Conservation (phyloP, 2,113 vertebrate species). For the Paedocypris sp. region DNA sequence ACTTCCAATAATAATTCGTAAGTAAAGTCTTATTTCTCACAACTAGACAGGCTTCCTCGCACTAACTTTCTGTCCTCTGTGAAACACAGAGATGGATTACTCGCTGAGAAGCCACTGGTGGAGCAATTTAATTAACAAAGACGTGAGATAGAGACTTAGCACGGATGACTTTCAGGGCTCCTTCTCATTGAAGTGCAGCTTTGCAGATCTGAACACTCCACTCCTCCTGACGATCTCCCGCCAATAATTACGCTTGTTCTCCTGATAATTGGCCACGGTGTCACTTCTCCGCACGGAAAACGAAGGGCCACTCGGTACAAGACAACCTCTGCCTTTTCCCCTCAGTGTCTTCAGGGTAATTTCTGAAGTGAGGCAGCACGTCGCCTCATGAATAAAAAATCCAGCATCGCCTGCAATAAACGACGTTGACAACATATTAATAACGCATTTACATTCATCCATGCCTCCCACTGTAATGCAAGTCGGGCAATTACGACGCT, state of each 20-base stretch:
- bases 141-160: conserved; percentile 42
- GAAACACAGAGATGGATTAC: conserved; percentile 31
- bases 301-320: conserved; percentile 9
- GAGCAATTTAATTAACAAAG: conserved; percentile 52
- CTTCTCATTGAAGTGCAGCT: conserved; percentile 23
- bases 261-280: conserved; percentile 10
- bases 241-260: conserved; percentile 29
- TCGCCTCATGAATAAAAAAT: conserved; percentile 43
- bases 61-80: conserved; percentile 29
- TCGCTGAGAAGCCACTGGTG: conserved; percentile 33
- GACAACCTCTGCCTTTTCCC: conserved; percentile 9
- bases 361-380: conserved; percentile 26
- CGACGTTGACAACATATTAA: conserved; percentile 45
- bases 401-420: conserved; percentile 33
- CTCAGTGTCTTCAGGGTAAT: conserved; percentile 25
- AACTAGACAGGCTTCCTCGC: conserved; percentile 30
- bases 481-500: conserved; percentile 52
- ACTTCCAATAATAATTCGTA: background rate
- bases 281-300: conserved; percentile 1
- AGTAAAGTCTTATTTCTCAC: conserved; percentile 37
- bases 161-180: conserved; percentile 36
- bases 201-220: conserved; percentile 20
- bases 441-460: conserved; percentile 45
- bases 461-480: conserved; percentile 39
- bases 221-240: conserved; percentile 13